phyloP scores from a whole-genome alignment of 1,140 invertebrate genomes.

The Lysiphlebus fabarum region DNA sequence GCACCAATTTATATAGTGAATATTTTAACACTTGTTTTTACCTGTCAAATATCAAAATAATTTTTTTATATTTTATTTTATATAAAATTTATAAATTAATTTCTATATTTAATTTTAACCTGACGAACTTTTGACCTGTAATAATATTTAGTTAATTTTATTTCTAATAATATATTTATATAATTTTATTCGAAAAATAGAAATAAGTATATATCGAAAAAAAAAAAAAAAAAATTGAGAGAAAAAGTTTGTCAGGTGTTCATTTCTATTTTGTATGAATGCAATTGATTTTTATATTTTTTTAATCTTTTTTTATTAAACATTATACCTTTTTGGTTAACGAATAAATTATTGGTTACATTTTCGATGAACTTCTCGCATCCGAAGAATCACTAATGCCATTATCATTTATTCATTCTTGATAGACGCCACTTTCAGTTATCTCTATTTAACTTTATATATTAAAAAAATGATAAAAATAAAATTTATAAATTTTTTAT shows the following conservation, averaged over 20 bases:
- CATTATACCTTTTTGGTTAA: conserved; percentile 5
- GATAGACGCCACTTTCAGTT: conserved; percentile 20
- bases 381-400: conserved; percentile 25
- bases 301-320: background rate
- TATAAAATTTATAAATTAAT: conserved; percentile 27
- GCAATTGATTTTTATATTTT: background rate
- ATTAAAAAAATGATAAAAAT: too few species aligned
- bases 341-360: conserved; percentile 25
- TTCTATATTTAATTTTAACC: conserved; percentile 40
- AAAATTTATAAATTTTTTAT: too few species aligned
- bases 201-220: conserved; percentile 12
- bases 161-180: conserved; percentile 9
- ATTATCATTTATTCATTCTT: conserved; percentile 25
- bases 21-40: conserved; percentile 47
- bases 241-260: too few species aligned
- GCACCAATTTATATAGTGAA: conserved; percentile 43
- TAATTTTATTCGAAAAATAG: conserved; percentile 10
- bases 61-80: background rate
- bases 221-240: conserved; percentile 4
- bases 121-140: conserved; percentile 49
- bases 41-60: conserved; percentile 34
- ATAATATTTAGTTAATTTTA: conserved; percentile 37
- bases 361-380: conserved; percentile 15
- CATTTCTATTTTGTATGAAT: too few species aligned
- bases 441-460: background rate